Conservation (phyloP, 2,888 invertebrate species). For the Harpagoxenus sublaevis region DNA sequence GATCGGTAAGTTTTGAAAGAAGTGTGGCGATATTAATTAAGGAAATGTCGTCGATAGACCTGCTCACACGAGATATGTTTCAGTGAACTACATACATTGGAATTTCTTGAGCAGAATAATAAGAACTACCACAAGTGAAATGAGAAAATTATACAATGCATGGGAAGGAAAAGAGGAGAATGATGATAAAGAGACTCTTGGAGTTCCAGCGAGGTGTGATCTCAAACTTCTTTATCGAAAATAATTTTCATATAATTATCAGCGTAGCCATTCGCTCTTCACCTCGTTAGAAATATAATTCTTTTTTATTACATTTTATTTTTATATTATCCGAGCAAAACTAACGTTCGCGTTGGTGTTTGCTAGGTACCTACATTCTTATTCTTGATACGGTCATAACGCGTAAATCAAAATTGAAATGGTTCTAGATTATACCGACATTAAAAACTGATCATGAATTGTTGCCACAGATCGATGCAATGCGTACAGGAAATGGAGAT, state of each 20-base stretch:
- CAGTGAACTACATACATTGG: constrained; percentile 71
- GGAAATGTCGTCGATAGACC: background rate
- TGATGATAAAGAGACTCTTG: background rate
- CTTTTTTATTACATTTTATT: background rate
- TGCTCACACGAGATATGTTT: background rate
- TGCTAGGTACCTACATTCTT: background rate
- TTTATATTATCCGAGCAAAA: background rate
- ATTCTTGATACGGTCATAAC: background rate
- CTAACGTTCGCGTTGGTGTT: no score
- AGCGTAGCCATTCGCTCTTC: background rate
- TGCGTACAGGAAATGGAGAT: constrained; percentile 28
- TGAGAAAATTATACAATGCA: constrained; percentile 21
- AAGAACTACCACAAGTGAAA: constrained; percentile 6
- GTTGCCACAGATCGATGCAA: background rate
- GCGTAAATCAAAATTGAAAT: background rate
- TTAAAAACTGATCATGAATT: background rate
- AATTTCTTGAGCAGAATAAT: constrained; percentile 46
- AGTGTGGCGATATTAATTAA: background rate
- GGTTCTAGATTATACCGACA: background rate
- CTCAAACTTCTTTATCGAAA: background rate
- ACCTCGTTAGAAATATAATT: background rate
- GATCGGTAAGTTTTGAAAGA: constrained; percentile 49
- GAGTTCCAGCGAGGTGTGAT: background rate
- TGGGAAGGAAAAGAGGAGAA: background rate
- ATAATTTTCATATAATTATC: background rate